Percentiles rank a stretch among this genome's conserved stretches.
phyloP scores from a whole-genome alignment of 2,113 vertebrate genomes.

The Tachycineta bicolor region DNA sequence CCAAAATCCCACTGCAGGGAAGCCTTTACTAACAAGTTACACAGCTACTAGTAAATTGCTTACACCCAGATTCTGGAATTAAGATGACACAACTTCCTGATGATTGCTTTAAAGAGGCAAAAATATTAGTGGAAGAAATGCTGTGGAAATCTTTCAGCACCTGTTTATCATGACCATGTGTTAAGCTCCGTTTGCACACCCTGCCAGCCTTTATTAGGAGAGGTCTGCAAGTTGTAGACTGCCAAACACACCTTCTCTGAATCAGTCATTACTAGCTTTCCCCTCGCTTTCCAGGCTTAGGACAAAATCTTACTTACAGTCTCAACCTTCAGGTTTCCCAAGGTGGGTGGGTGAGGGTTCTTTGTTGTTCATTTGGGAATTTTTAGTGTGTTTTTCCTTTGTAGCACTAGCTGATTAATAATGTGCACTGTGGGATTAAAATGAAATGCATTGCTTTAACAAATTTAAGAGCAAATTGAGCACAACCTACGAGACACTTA shows the following conservation, averaged over 20 bases:
- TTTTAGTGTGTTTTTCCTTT: background rate
- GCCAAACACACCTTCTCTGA: background rate
- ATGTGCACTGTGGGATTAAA: background rate
- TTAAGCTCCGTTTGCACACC: background rate
- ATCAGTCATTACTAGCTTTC: background rate
- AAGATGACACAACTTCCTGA: background rate
- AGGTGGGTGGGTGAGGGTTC: background rate
- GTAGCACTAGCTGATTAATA: background rate
- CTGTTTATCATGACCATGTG: background rate
- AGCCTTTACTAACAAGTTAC: background rate
- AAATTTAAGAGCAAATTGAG: background rate
- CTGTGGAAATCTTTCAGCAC: slow-evolving; percentile 22
- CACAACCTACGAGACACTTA: background rate
- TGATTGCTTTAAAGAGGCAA: background rate
- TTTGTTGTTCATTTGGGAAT: too few species aligned
- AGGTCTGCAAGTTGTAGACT: background rate
- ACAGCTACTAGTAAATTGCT: background rate
- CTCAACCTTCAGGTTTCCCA: background rate
- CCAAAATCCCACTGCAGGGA: background rate
- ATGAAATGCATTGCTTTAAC: background rate
- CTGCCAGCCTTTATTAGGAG: background rate
- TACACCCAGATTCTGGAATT: slow-evolving; percentile 5
- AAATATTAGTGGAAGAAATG: background rate
- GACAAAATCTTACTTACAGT: background rate
- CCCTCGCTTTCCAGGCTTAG: background rate